Percentiles rank a stretch among this genome's conserved stretches.
Conservation (phyloP, 1,140 invertebrate species). For the Leptinotarsa undecemlineata region DNA sequence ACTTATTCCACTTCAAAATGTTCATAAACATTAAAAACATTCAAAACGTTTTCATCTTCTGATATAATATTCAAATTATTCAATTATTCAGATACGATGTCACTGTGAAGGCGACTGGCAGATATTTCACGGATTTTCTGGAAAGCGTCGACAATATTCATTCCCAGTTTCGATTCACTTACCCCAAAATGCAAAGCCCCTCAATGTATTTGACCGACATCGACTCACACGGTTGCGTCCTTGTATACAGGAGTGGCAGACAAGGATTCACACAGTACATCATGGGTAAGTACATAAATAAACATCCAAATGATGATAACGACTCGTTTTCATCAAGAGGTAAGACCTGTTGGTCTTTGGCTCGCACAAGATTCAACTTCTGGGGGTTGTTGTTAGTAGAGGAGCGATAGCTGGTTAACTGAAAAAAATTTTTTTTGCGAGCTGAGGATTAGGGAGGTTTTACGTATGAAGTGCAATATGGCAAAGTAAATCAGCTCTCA, state of each 20-base stretch:
- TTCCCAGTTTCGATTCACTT: conserved; percentile 84
- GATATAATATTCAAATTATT: too few relatives aligned
- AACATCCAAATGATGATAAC: not conserved
- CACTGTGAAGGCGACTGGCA: conserved; percentile 79
- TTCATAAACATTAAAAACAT: too few relatives aligned
- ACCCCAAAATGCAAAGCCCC: conserved; percentile 87
- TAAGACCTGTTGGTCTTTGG: too few relatives aligned
- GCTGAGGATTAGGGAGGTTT: too few relatives aligned
- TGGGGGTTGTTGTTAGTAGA: too few relatives aligned
- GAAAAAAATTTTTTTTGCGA: too few relatives aligned
- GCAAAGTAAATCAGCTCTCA: too few relatives aligned
- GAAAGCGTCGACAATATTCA: conserved; percentile 90
- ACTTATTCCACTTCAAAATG: too few relatives aligned
- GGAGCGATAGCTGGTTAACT: too few relatives aligned
- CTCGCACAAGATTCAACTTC: not conserved
- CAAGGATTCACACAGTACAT: conserved; percentile 83
- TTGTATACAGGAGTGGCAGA: conserved; percentile 78
- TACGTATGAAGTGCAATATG: too few relatives aligned
- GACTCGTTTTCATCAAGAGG: not conserved
- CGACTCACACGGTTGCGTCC: conserved; percentile 75
- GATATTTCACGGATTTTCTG: conserved; percentile 88
- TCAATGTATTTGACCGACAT: conserved; percentile 86
- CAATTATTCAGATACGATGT: conserved; percentile 69
- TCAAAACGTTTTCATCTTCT: too few relatives aligned
- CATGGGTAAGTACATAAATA: conserved; percentile 63